phyloP scores from a whole-genome alignment of 2,888 invertebrate genomes.

The Polydrusus pterygomalis region DNA sequence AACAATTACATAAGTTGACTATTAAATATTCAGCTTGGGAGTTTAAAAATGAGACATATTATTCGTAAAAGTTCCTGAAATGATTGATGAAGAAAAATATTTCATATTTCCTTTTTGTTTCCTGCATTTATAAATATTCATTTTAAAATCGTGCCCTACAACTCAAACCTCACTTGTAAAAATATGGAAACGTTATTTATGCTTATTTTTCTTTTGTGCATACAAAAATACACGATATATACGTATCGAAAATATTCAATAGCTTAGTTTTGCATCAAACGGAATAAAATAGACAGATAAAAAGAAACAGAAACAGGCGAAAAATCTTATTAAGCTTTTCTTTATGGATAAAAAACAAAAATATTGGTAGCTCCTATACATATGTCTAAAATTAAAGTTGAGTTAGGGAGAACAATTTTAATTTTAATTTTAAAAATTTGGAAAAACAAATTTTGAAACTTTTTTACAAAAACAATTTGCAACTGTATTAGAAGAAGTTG shows the following conservation, averaged over 20 bases:
- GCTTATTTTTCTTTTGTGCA: slow-evolving; percentile 27
- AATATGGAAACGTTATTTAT: slow-evolving; percentile 25
- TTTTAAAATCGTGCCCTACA: not conserved
- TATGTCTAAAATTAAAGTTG: too few relatives aligned
- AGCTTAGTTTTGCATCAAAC: slow-evolving; percentile 20
- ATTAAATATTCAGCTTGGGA: too few relatives aligned
- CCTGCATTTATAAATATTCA: not conserved
- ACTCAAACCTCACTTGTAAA: slow-evolving; percentile 5
- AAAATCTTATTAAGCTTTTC: slow-evolving; percentile 1
- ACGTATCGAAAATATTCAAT: slow-evolving; percentile 20
- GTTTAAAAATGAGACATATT: too few relatives aligned
- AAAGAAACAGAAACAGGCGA: slow-evolving; percentile 5
- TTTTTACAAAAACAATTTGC: too few relatives aligned
- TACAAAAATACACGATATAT: slow-evolving; percentile 13
- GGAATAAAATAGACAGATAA: slow-evolving; percentile 29
- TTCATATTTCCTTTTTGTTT: not conserved
- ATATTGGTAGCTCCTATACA: too few relatives aligned
- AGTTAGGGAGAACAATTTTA: too few relatives aligned
- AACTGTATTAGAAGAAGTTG: too few relatives aligned
- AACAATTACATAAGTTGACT: too few relatives aligned
- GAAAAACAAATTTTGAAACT: too few relatives aligned
- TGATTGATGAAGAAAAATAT: not conserved
- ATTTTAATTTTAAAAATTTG: too few relatives aligned
- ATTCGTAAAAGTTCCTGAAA: not conserved
- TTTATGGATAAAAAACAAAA: not conserved